Evolutionary conservation across 2,113 vertebrate species (phyloP), one percentile per base, ranked within the genome.

Genomic region (Daphoenositta chrysoptera): DNA sequence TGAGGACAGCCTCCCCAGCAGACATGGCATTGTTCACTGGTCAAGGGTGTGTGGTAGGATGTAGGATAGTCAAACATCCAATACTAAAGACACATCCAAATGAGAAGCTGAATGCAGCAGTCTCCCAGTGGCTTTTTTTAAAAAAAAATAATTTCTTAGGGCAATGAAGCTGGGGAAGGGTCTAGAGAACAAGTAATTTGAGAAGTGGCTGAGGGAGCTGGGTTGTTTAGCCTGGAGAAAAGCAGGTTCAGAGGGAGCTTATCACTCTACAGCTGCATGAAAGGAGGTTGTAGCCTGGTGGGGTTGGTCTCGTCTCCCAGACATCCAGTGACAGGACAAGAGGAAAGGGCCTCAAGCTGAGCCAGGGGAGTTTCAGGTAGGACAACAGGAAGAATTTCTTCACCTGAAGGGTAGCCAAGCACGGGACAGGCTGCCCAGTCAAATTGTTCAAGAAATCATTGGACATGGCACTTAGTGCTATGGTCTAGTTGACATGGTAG

Each of bases 91-190:
- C 98, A 99, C 98, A 99, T 99, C 98, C 98, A 98, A 99, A 87
- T 99, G 98, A 97, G 98, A 99, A 98, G 81, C 98, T 99, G 98
- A 98, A 98, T 57, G 98, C 98, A 98, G 98, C 98, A 99, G 98
- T 98, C 68, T 99, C 98, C 98, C 98, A 98, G 98, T 44, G 23
- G 13, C 16, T 65, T 68, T 35, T 56, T 31, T 7, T 3, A 2
- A 18, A 48, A 72, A 39, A 40, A 18, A 13, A 5, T 23, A n/a
- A 47, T 20, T 40, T 54, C 20, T 54, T 35, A 47, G 17, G 24
- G 20, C 20, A 26, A 40, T 0, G 2, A 45, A 40, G 22, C n/a
- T 24, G 13, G 19, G 15, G 15, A 61, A 45, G 18, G 12, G 15
- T 61, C 19, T 20, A 53, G 47, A 40, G 15, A 30, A 9, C 16